A percentile compares a stretch with the other conserved stretches of the same genome.
phyloP scores from a whole-genome alignment of 2,797 vertebrate genomes.

The Labeo calbasu region DNA sequence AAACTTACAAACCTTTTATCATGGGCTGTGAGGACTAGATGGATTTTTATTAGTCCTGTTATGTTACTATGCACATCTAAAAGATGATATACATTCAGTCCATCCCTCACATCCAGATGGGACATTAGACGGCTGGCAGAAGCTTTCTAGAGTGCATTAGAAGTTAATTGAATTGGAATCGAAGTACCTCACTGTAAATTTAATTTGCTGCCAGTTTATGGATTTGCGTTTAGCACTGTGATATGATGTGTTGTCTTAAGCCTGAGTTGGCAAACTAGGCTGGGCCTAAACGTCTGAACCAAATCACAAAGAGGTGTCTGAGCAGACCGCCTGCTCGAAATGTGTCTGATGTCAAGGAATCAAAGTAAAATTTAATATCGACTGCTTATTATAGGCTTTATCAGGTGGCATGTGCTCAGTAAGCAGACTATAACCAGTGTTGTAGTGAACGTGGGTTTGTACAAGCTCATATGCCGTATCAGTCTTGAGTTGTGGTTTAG shows the following conservation, averaged over 20 bases:
- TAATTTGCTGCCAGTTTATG: slow-evolving; percentile 61
- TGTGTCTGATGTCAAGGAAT: slow-evolving; percentile 3
- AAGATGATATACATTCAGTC: neutral
- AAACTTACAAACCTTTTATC: neutral
- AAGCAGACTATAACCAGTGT: neutral
- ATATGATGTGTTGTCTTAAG: slow-evolving; percentile 54
- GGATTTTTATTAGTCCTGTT: neutral
- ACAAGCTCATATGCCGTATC: neutral
- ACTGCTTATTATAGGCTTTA: neutral
- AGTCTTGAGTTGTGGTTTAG: neutral
- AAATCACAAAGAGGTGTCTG: slow-evolving; percentile 8
- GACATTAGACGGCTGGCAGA: neutral
- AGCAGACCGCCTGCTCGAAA: neutral
- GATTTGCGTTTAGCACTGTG: slow-evolving; percentile 73
- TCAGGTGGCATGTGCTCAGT: neutral
- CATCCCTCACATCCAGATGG: neutral
- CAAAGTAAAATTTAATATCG: neutral
- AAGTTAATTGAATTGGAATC: neutral
- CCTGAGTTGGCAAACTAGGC: slow-evolving; percentile 48
- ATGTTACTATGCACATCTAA: slow-evolving; percentile 38
- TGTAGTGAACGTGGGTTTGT: neutral
- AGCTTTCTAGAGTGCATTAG: neutral
- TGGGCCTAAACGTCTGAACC: slow-evolving; percentile 30
- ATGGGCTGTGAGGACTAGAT: slow-evolving; percentile 13
- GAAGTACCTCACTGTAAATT: slow-evolving; percentile 10